phyloP scores from a whole-genome alignment of 2,113 vertebrate species.

The Tonatia bakeri region DNA sequence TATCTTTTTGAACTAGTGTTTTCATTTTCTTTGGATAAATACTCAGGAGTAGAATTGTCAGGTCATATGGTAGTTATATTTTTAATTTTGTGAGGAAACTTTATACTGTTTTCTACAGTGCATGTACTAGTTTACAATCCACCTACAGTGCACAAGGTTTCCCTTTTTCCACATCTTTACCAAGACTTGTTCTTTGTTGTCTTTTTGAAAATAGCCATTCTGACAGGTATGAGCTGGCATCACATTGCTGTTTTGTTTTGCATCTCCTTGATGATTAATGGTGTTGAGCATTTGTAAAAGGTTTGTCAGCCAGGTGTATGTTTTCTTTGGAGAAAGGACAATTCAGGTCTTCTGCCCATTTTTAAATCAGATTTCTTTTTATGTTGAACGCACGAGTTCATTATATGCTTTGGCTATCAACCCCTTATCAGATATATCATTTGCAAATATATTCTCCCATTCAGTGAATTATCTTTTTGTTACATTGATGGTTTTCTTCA shows the following conservation, averaged over 20 bases:
- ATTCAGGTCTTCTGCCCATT: not conserved
- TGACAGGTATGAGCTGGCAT: not conserved
- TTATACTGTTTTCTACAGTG: not conserved
- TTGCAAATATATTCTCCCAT: not conserved
- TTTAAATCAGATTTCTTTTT: not conserved
- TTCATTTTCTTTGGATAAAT: not conserved
- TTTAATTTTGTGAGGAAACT: not conserved
- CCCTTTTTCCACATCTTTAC: not conserved
- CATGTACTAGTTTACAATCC: not conserved
- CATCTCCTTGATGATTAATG: not conserved
- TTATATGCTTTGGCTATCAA: not conserved
- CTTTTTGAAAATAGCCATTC: not conserved
- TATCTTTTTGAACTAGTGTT: not conserved
- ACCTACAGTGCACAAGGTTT: not conserved
- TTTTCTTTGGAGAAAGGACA: not conserved
- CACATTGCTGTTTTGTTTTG: not conserved
- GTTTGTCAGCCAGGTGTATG: not conserved
- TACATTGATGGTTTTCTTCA: not conserved
- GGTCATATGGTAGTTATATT: not conserved
- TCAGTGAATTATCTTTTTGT: not conserved
- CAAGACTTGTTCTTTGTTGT: not conserved
- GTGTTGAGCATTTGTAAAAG: not conserved
- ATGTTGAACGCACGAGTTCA: not conserved
- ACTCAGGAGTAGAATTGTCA: not conserved
- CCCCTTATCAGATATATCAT: not conserved